phyloP scores from a whole-genome alignment of 2,888 invertebrate species.

The Platycheirus rosarum region DNA sequence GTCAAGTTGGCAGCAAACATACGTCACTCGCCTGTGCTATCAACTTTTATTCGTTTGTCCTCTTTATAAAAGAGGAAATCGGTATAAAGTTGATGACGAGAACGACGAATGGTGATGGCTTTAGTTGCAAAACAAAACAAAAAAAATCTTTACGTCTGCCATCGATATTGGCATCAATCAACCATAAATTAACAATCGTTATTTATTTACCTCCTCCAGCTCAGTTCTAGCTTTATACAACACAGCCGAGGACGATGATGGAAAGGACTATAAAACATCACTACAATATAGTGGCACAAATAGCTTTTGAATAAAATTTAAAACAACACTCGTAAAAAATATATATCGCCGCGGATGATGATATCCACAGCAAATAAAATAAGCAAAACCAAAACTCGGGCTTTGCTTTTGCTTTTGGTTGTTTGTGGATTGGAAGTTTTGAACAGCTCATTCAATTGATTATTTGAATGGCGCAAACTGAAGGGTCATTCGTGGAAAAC shows the following conservation, averaged over 20 bases:
- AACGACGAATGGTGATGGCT: slow-evolving; percentile 33
- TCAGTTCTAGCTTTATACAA: slow-evolving; percentile 2
- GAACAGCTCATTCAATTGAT: slow-evolving; percentile 37
- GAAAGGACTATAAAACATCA: slow-evolving; percentile 52
- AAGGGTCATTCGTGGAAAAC: slow-evolving; percentile 40
- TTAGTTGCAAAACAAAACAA: slow-evolving; percentile 19
- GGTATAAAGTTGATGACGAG: slow-evolving; percentile 23
- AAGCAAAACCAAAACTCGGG: neutral
- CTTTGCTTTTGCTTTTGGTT: too few relatives aligned
- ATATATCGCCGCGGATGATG: slow-evolving; percentile 1
- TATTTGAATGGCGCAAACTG: slow-evolving; percentile 27
- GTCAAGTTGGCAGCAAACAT: slow-evolving; percentile 42
- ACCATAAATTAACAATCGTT: slow-evolving; percentile 65
- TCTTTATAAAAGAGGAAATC: slow-evolving; percentile 18
- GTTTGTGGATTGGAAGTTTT: slow-evolving; percentile 1
- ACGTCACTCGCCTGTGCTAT: slow-evolving; percentile 5
- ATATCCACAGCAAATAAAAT: slow-evolving; percentile 27
- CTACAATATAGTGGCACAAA: slow-evolving; percentile 37
- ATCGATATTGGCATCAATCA: slow-evolving; percentile 69
- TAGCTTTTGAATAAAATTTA: slow-evolving; percentile 65
- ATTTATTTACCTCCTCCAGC: slow-evolving; percentile 43
- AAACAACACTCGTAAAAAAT: slow-evolving; percentile 64
- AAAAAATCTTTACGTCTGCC: slow-evolving; percentile 13
- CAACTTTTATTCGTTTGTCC: slow-evolving; percentile 35
- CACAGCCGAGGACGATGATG: slow-evolving; percentile 39